Base-by-base conservation (phyloP, 2,113 vertebrate species). In the Orcinus orca region DNA sequence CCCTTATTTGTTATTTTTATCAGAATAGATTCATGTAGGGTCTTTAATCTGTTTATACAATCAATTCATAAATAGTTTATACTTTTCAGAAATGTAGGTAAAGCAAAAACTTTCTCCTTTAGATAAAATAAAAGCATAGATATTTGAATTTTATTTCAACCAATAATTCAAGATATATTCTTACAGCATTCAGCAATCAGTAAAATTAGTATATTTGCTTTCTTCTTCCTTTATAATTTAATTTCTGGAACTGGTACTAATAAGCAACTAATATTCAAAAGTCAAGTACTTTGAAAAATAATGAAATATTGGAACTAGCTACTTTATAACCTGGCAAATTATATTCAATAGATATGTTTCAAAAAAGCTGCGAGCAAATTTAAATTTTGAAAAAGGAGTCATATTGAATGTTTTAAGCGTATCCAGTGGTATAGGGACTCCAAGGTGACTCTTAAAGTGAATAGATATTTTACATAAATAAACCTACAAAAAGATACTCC, bases 81-180 rank as follows among this genome's bases (percentile, higher is more conserved):
- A 65, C 2, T 76, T 53, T 53, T 36, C 36, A 33, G 71, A 50
- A 94, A 41, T 65, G 7, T 33, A 65, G 20, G 13, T 47, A 93
- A 93, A 94, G 53, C 38, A 96, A 76, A 81, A 67, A 90, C 11
- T 65, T 87, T 93, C 6, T 47, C 15, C 44, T 74, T 60, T 63
- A 88, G 29, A 76, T 67, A 63, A 87, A 96, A 71, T 58, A 86
- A 82, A 95, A 70, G 6, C 20, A 80, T 79, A 47, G 12, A 29
- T 76, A 81, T 90, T 33, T 90, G 3, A 93, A 93, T 58, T 91
- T 94, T 53, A 70, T 91, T 94, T 95, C 14, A 96, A 83, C 23
- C 3, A 85, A 31, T 74, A 73, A 93, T 65, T 81, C 29, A 38
- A 93, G 33, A 79, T 41, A 58, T 0, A n/a, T 14, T 73, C 18